Evolutionary conservation across 2,888 invertebrate genomes (phyloP).

Genomic region (Drosophila anomalipes): DNA sequence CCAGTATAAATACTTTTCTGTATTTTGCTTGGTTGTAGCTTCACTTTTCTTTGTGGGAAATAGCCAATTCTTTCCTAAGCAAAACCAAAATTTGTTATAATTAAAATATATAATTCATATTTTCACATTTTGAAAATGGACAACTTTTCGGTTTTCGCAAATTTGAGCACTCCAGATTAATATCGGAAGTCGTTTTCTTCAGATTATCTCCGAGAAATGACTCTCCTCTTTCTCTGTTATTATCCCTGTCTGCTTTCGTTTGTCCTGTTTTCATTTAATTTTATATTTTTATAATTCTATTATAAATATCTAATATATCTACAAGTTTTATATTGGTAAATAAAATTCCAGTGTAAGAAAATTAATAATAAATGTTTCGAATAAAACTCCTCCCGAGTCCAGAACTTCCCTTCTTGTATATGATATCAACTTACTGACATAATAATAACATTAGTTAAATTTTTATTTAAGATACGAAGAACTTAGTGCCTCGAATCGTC

Average conservation of each 20-base stretch:
- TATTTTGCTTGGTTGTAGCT: neutral
- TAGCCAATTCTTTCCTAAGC: neutral
- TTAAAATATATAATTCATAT: neutral
- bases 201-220: too few species aligned
- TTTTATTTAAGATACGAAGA: conserved; percentile 76
- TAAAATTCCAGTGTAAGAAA: neutral
- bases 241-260: neutral
- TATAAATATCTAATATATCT: neutral
- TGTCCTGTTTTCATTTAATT: neutral
- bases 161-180: too few species aligned
- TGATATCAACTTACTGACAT: neutral
- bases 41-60: neutral
- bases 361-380: neutral
- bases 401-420: neutral
- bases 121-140: neutral
- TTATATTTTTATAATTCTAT: neutral
- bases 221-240: neutral
- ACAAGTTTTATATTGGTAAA: neutral
- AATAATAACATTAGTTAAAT: too few species aligned
- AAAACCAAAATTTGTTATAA: neutral
- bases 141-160: too few species aligned
- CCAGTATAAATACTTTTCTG: neutral
- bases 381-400: neutral
- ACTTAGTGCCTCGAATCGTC: conserved; percentile 74
- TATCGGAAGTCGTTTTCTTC: too few species aligned